A percentile compares a stretch with the other conserved stretches of the same genome.
Conservation (phyloP, 1,140 invertebrate species). For the Hesperophylax magnus region DNA sequence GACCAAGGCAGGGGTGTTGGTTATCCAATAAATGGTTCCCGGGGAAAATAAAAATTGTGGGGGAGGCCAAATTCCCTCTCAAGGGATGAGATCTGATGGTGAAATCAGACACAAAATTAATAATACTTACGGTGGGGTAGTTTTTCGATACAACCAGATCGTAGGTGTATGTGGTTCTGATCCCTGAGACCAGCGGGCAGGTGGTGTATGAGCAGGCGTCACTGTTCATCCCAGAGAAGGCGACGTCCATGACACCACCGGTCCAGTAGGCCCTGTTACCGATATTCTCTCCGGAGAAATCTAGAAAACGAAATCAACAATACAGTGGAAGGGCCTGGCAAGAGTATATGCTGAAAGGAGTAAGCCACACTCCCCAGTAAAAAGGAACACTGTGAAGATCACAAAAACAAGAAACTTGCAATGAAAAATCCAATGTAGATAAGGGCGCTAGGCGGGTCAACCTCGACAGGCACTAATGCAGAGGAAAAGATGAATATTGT, state of each 20-base stretch:
- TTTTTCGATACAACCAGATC: conserved; percentile 67
- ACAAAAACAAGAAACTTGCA: no score
- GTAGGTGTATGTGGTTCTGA: conserved; percentile 64
- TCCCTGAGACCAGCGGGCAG: conserved; percentile 67
- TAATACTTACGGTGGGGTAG: conserved; percentile 67
- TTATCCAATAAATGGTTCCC: no score
- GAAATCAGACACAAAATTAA: background rate
- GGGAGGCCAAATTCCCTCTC: no score
- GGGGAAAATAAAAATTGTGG: no score
- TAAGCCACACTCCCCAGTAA: background rate
- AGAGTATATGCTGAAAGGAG: background rate
- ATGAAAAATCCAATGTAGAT: no score
- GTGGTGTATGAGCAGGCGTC: conserved; percentile 68
- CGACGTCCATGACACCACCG: conserved; percentile 66
- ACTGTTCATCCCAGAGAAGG: conserved; percentile 70
- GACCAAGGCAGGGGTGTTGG: no score
- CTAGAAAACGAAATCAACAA: conserved; percentile 58
- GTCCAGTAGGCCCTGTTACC: conserved; percentile 67
- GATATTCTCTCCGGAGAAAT: conserved; percentile 63
- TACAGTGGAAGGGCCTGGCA: background rate
- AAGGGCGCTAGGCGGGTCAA: no score
- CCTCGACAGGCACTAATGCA: no score
- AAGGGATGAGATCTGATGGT: no score
- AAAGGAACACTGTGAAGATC: background rate
- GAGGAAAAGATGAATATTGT: no score